Percentiles rank a stretch among this genome's conserved stretches.
phyloP scores from a whole-genome alignment of 2,888 invertebrate species.

The Polyommatus icarus region DNA sequence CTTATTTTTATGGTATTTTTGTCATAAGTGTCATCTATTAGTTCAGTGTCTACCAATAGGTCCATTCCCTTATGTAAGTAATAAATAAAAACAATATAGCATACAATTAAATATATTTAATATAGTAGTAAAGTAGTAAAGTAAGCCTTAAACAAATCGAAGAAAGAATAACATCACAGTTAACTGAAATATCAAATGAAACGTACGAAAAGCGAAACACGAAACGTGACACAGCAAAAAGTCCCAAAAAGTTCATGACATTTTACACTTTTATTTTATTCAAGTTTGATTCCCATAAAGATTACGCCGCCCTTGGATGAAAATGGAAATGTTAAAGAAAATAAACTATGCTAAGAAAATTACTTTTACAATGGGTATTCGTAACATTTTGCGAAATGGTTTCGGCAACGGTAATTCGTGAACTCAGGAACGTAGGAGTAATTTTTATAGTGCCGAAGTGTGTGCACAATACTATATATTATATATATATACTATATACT shows the following conservation, averaged over 20 bases:
- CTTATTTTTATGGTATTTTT: no score
- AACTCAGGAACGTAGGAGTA: no score
- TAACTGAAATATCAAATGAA: not conserved
- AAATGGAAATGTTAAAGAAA: slow-evolving; percentile 22
- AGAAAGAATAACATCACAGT: not conserved
- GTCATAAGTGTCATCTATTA: no score
- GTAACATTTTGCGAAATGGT: not conserved
- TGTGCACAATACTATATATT: not conserved
- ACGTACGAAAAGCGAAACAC: not conserved
- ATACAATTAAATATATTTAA: no score
- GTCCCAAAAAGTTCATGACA: slow-evolving; percentile 11
- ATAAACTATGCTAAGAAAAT: slow-evolving; percentile 21
- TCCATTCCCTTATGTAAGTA: no score
- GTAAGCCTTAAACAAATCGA: not conserved
- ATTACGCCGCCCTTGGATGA: slow-evolving; percentile 19
- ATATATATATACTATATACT: no score
- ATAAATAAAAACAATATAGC: no score
- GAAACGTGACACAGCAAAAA: slow-evolving; percentile 8
- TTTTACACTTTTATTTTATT: slow-evolving; percentile 13
- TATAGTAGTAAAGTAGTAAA: no score
- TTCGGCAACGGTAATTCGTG: no score
- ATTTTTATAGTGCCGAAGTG: not conserved
- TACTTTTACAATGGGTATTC: not conserved
- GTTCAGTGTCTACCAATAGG: no score
- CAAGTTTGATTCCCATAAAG: slow-evolving; percentile 20